Evolutionary conservation across 1,140 invertebrate species (phyloP).

Genomic region (Vollenhovia emeryi): DNA sequence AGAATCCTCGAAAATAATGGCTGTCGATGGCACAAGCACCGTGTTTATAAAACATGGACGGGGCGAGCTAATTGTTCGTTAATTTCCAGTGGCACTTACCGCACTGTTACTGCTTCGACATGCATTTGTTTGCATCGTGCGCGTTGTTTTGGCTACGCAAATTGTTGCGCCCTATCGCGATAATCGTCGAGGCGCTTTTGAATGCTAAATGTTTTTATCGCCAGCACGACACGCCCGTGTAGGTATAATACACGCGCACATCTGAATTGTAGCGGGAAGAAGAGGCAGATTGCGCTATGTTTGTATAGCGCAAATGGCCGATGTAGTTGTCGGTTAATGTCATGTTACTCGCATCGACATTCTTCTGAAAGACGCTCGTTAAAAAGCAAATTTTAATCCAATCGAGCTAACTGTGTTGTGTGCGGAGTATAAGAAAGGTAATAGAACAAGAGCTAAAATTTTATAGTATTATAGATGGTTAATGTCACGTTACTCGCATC

Average conservation of each 20-base stretch:
- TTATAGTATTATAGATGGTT: no score
- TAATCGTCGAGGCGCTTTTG: background rate
- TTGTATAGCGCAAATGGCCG: constrained; percentile 3
- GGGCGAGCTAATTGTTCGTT: constrained; percentile 80
- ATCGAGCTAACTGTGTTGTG: background rate
- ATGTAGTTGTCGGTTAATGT: background rate
- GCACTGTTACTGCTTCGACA: constrained; percentile 13
- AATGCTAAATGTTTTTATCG: constrained; percentile 37
- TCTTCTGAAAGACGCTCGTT: background rate
- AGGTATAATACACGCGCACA: background rate
- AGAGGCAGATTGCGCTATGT: constrained; percentile 1
- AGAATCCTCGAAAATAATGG: constrained; percentile 79
- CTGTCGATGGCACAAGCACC: constrained; percentile 69
- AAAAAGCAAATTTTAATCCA: background rate
- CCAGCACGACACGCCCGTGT: background rate
- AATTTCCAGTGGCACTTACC: constrained; percentile 80
- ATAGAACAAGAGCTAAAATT: no score
- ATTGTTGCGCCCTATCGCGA: background rate
- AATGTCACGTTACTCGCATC: background rate
- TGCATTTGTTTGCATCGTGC: constrained; percentile 3
- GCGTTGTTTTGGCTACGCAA: background rate
- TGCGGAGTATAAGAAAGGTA: background rate
- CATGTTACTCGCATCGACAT: background rate
- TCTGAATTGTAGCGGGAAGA: background rate
- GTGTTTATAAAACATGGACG: constrained; percentile 80